Base-by-base conservation (phyloP, 2,113 vertebrate genomes). In the Mormyrus iriodes region DNA sequence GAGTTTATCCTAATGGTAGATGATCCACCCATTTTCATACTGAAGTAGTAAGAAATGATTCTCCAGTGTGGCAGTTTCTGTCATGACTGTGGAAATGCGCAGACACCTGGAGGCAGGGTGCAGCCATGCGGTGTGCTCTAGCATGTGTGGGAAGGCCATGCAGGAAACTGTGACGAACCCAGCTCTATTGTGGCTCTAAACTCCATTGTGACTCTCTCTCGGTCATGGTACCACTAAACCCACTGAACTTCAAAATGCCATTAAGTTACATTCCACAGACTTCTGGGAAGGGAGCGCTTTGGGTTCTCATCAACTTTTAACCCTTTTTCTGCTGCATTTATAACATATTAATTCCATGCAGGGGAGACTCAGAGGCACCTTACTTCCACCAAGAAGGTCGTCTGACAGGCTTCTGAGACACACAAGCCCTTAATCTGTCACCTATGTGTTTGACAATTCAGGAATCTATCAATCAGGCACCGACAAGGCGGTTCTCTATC, bases 261-360 rank as follows among this genome's bases (percentile, higher is more conserved):
- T 91, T 93, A 90, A 61, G 89, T 90, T 91, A 88, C 93, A 92
- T 90, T 17, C 51, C 46, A 39, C 85, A 86, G 85, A 53, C 49
- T 90, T 91, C 91, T 93, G 92, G 92, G 92, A 94, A 90, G 76
- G 88, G 93, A 88, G 93, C 91, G 93, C 93, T 90, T 92, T 92
- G 92, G 91, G 91, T 90, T 89, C 31, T 61, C 49, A 17, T 52
- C 51, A 44, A n/a, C 49, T 86, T 39, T 85, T 52, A 86, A 52
- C 82, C 42, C 83, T 51, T 53, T 9, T 46, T 48, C 1, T 21
- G 3, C 31, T 2, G 8, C 5, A 79, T 2, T 39, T 76, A 39
- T 76, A 12, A 39, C 31, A 76, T 13, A 9, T 31, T 35, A 8
- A 35, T 76, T 42, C n/a, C 35, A 39, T 35, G 13, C 73, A 17